Conservation (phyloP, 1,140 invertebrate species). For the Drosophila setifemur region DNA sequence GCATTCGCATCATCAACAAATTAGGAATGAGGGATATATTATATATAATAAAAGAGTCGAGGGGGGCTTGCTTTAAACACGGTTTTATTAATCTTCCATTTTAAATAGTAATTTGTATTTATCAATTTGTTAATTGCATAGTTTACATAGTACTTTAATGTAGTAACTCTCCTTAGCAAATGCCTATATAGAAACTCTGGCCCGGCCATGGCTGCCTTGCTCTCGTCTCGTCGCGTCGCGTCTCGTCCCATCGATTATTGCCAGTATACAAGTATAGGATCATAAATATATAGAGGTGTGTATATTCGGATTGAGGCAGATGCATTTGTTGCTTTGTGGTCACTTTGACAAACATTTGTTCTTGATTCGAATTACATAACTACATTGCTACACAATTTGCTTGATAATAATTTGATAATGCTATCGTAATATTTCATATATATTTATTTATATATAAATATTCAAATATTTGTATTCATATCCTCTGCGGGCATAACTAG, state of each 20-base stretch:
- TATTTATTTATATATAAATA: slow-evolving; percentile 35
- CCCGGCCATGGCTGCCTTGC: slow-evolving; percentile 9
- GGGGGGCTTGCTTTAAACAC: slow-evolving; percentile 53
- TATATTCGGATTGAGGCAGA: slow-evolving; percentile 49
- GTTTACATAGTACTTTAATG: slow-evolving; percentile 54
- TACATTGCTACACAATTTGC: slow-evolving; percentile 64
- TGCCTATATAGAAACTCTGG: slow-evolving; percentile 29
- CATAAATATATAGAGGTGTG: slow-evolving; percentile 36
- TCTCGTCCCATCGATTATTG: slow-evolving; percentile 36
- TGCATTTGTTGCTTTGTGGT: slow-evolving; percentile 42
- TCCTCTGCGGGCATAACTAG: slow-evolving; percentile 54
- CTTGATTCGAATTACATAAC: slow-evolving; percentile 63
- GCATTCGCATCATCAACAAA: slow-evolving; percentile 44
- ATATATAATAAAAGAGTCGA: slow-evolving; percentile 5
- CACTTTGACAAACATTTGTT: slow-evolving; percentile 50
- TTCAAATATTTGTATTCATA: slow-evolving; percentile 42
- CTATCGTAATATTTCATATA: slow-evolving; percentile 44
- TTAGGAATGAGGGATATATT: slow-evolving; percentile 13
- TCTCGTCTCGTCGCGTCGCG: not conserved
- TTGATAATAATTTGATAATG: slow-evolving; percentile 60
- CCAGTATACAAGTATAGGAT: slow-evolving; percentile 41
- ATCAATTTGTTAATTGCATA: slow-evolving; percentile 77
- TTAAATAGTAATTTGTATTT: slow-evolving; percentile 68
- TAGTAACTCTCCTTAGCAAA: slow-evolving; percentile 37
- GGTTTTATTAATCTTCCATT: slow-evolving; percentile 67